Evolutionary conservation across 2,888 invertebrate genomes (phyloP), one percentile per base, ranked within the genome.

Genomic region (Scaptomyza cyrtandrae): DNA sequence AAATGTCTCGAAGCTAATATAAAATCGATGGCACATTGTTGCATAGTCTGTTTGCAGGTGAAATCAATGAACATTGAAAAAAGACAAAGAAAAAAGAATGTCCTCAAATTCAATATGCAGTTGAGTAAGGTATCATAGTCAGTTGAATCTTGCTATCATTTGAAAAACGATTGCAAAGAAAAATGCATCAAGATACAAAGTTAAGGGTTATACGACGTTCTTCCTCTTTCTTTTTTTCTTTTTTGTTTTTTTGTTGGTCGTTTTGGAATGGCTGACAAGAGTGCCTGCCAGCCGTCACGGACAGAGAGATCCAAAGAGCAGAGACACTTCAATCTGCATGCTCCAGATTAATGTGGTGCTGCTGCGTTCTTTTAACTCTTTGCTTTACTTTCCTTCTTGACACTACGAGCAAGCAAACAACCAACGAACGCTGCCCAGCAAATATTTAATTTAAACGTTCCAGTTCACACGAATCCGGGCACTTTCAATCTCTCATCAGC

Each of bases 271-370:
- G 29, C 37, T 10, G 39, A 9, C 59, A 44, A 24, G 55, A 62
- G 35, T 35, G 19, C 19, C 50, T 35, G 50, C 35, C 48, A 50
- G 29, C 33, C 31, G 37, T 24, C 43, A 46, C 54, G 24, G 54
- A 13, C 59, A 59, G 45, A 56, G 43, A 56, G 45, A 24, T 31
- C 19, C 66, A 55, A 41, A 53, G 54, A 44, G 48, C 69, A 56
- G 71, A 63, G 78, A 71, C 82, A 83, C 82, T 83, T 86, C 81
- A 83, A 86, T 83, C 85, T 81, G 85, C 82, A 78, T 83, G 87
- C 70, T 69, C 87, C 80, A 86, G 81, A 83, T 84, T 83, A 72
- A 81, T 86, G 87, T 72, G 86, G 66, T 71, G 61, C 62, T 71
- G 61, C 60, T 72, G 83, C 63, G 45, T 80, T 50, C 24, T 35